These are phyloP conservation scores for Tipula unca DNA, from an alignment of 2,888 invertebrate genomes.

Conservation along the genomic window DNA sequence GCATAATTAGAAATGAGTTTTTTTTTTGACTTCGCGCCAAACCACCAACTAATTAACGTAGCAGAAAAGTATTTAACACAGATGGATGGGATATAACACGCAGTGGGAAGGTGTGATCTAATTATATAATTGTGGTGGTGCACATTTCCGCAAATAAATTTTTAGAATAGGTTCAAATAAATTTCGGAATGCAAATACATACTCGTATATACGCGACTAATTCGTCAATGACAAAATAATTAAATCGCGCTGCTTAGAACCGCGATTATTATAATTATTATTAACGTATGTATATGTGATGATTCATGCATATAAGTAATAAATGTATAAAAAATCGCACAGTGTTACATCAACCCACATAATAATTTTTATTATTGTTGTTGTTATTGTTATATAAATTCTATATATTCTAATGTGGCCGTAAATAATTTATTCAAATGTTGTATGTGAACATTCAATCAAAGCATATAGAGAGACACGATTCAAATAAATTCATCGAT, in stretches of 20 bases:
- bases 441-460: not conserved
- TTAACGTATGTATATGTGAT: not conserved
- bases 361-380: no score
- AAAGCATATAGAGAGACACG: not conserved
- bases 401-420: not conserved
- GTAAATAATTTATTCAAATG: not conserved
- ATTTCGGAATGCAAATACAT: not conserved
- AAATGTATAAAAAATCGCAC: not conserved
- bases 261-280: not conserved
- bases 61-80: not conserved
- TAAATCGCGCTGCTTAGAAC: not conserved
- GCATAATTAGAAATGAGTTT: not conserved
- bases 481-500: not conserved
- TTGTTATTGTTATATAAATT: not conserved
- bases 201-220: not conserved
- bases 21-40: not conserved
- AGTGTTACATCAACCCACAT: not conserved
- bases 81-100: not conserved
- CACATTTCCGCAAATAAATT: not conserved
- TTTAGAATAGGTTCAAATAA: not conserved
- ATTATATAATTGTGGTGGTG: not conserved
- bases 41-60: not conserved
- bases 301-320: not conserved
- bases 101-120: not conserved
- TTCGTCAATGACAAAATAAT: constrained; percentile 8